phyloP scores from a whole-genome alignment of 2,797 vertebrate species.

The Crocodylus rhombifer region DNA sequence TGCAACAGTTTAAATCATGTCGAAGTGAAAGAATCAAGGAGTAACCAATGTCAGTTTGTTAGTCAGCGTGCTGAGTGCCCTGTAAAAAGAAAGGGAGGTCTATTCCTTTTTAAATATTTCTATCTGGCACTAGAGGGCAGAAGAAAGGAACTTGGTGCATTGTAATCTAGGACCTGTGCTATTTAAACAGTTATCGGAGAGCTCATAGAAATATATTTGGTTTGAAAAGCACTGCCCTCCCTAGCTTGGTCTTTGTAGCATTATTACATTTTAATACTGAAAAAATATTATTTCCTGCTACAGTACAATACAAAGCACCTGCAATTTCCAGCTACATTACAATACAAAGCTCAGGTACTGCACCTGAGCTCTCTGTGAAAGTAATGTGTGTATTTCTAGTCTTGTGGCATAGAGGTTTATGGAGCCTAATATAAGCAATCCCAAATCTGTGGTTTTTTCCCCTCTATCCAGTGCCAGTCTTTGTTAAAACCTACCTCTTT shows the following conservation, averaged over 20 bases:
- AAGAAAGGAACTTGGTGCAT: background rate
- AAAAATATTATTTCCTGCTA: background rate
- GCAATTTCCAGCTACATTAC: accelerated
- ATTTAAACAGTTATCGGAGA: background rate
- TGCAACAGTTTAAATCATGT: background rate
- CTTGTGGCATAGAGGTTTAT: background rate
- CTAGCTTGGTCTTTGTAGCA: slow-evolving; percentile 1
- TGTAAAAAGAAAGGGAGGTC: background rate
- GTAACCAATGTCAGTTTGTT: background rate
- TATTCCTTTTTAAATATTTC: background rate
- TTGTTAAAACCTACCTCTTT: background rate
- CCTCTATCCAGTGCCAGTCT: background rate
- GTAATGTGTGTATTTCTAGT: background rate
- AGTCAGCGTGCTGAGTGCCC: too few relatives aligned
- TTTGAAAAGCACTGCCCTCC: slow-evolving; percentile 18
- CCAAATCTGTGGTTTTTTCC: background rate
- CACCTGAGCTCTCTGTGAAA: accelerated
- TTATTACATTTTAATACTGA: slow-evolving; percentile 44
- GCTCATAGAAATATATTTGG: background rate
- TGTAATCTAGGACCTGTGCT: background rate
- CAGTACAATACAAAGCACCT: accelerated
- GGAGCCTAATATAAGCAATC: background rate
- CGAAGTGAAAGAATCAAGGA: background rate
- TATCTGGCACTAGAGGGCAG: slow-evolving; percentile 58
- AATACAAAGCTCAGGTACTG: background rate